Base-by-base conservation (phyloP, 2,797 vertebrate species). In the Poliocrania exsul region DNA sequence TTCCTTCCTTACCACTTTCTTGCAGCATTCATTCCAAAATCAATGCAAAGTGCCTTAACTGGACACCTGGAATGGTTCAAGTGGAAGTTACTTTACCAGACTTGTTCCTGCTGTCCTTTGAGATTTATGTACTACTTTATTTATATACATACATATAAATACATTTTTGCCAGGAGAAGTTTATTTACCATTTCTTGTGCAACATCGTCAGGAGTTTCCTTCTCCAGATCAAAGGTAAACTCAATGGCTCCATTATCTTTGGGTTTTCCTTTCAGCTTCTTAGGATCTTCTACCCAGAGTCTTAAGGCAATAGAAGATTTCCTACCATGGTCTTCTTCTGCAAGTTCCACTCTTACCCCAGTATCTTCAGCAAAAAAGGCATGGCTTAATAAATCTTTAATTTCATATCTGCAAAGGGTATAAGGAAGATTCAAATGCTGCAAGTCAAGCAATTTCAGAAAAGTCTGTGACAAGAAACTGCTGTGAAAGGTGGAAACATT, bases 281-380 rank as follows among this genome's bases (percentile, higher is more conserved):
- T 99, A 89, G 99, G 98, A 97, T 99, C 99, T 97, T 99, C 99
- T 77, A 99, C 99, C 99, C 99, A 99, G 88, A 99, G 98, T 97
- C 99, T 98, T 91, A 99, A 98, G 70, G 99, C 99, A 84, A 99
- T 99, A 71, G 99, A 98, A 54, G 98, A 98, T 98, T 99, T 99
- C 95, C 98, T 98, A 91, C 99, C 99, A 74, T 99, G 99, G 82
- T 99, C 99, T 93, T 99, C 99, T 97, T 99, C 99, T 1, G 99
- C 99, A 44, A 99, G 98, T 97, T 99, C 99, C 91, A 99, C 99
- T 95, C 99, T 98, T 90, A 99, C 99, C 9, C 99, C 99, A 2
- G 99, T 99, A 98, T 99, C 99, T 98, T 99, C 99, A 8, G 99
- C 99, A 94, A 99, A 99, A 98, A 99, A 99, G 87, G 99, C 99